These are phyloP conservation scores for Nysson spinosus DNA, from an alignment of 2,888 invertebrate species.

Conservation along the genomic window DNA sequence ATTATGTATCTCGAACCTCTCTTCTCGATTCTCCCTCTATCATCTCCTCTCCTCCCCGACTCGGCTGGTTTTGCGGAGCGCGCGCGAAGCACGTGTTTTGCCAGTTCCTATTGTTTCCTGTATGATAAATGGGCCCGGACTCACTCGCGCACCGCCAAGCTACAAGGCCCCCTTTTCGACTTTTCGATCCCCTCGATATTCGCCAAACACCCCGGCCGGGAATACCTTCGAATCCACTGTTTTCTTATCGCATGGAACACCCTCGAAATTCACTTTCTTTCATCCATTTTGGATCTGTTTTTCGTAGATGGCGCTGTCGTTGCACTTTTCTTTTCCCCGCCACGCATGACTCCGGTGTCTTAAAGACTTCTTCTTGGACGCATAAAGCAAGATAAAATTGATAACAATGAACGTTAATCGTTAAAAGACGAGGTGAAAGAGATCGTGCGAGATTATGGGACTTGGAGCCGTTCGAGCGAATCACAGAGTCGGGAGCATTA, in stretches of 20 bases:
- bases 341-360: too few species aligned
- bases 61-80: slow-evolving; percentile 69
- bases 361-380: too few species aligned
- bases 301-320: too few species aligned
- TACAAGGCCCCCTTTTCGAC: slow-evolving; percentile 35
- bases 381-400: too few species aligned
- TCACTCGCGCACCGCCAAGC: slow-evolving; percentile 40
- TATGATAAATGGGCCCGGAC: slow-evolving; percentile 73
- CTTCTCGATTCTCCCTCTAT: slow-evolving; percentile 43
- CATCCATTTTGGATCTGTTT: not conserved
- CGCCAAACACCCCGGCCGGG: slow-evolving; percentile 12
- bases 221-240: slow-evolving; percentile 3
- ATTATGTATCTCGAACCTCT: slow-evolving; percentile 66
- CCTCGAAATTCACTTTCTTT: not conserved
- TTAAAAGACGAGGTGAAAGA: too few species aligned
- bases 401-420: too few species aligned
- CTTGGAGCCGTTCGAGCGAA: too few species aligned
- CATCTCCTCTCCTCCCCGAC: slow-evolving; percentile 49
- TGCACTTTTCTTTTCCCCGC: too few species aligned
- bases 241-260: slow-evolving; percentile 2
- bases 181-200: slow-evolving; percentile 32
- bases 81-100: slow-evolving; percentile 77
- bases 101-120: slow-evolving; percentile 77
- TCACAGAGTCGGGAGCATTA: too few species aligned
- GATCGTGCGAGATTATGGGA: too few species aligned